A percentile compares a stretch with the other conserved stretches of the same genome.
Conservation (phyloP, 1,140 invertebrate genomes). For the Nomia melanderi region DNA sequence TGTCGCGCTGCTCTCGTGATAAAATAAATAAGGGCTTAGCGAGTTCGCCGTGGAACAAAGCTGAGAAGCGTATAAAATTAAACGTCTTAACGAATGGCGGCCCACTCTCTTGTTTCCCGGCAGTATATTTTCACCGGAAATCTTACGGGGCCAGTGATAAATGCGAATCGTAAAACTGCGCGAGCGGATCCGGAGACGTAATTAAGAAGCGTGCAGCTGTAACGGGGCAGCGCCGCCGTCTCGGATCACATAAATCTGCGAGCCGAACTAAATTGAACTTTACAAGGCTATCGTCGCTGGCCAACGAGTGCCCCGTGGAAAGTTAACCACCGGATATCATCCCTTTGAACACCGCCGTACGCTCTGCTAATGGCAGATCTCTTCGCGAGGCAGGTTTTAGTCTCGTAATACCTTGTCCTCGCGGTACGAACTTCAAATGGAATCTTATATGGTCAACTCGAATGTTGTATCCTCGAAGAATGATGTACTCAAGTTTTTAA, state of each 20-base stretch:
- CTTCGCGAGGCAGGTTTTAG: no score
- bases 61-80: conserved; percentile 53
- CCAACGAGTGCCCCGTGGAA: conserved; percentile 40
- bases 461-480: no score
- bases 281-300: conserved; percentile 54
- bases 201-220: conserved; percentile 59
- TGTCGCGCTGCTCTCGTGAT: conserved; percentile 5
- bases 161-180: conserved; percentile 62
- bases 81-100: conserved; percentile 58
- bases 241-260: conserved; percentile 57
- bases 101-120: conserved; percentile 55
- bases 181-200: conserved; percentile 55
- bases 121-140: conserved; percentile 57
- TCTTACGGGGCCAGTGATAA: conserved; percentile 62
- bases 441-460: no score
- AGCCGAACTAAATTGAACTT: conserved; percentile 62
- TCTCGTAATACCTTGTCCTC: no score
- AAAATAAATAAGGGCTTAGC: conserved; percentile 47
- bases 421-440: no score
- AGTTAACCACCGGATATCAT: conserved; percentile 4
- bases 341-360: not conserved
- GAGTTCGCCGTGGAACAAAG: not conserved
- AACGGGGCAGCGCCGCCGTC: conserved; percentile 33
- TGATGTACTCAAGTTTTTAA: no score
- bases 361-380: not conserved